Evolutionary conservation across 2,888 invertebrate species (phyloP), one percentile per base, ranked within the genome.

Genomic region (Helobdella robusta): DNA sequence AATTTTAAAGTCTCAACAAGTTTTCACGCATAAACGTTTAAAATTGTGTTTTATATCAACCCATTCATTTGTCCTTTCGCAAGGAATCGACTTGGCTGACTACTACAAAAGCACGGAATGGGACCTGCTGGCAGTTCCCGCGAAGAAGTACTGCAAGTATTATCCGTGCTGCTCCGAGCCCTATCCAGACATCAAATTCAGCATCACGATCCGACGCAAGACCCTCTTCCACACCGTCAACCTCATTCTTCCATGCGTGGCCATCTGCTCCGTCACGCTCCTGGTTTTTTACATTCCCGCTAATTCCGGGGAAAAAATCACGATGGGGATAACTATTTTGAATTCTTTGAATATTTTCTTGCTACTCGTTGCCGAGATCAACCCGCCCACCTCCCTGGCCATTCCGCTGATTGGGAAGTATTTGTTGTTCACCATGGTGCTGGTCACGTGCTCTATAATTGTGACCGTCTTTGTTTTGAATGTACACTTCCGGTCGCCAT

Each of bases 321-420:
- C 94, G 0, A 83, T 98, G 48, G 94, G 93, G 60, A 81, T 97
- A 81, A 94, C 94, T 64, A 97, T 97, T 82, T 86, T 97, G 75
- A 93, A 95, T 83, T 94, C 94, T 82, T 89, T 97, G 77, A 94
- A 95, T 84, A 95, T 97, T 85, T 97, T 97, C 86, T 95, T 97
- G 83, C 84, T 97, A 71, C 85, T 97, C 81, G 89, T 97, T 73
- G 94, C 95, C 73, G 95, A 97, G 83, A 95, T 97, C 77, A 95
- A 97, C 79, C 97, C 97, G 52, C 95, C 95, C 60, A 97, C 97
- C 64, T 94, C 93, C 35, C 83, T 97, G 76, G 95, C 95, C 72
- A 92, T 97, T 74, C 97, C 97, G 68, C 84, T 97, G 65, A 85
- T 97, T 73, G 95, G 95, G 73, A 97, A 79, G 70, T 79, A 95